These are phyloP conservation scores for Phaethornis superciliosus DNA, from an alignment of 2,113 vertebrate genomes.

Conservation along the genomic window DNA sequence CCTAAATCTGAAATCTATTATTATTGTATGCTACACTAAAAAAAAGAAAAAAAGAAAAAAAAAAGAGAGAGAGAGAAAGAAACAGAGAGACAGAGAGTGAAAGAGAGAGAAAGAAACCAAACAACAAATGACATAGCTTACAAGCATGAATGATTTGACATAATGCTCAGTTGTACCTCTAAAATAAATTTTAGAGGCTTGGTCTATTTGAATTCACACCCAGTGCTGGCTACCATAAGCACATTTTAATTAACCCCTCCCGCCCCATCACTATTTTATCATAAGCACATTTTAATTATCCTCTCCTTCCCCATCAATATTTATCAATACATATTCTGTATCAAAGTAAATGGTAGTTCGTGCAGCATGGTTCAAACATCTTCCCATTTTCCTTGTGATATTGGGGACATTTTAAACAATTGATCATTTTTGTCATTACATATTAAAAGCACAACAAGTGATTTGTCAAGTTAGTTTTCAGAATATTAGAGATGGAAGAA, in stretches of 20 bases:
- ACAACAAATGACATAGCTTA: background rate
- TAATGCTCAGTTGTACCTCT: background rate
- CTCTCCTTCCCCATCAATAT: too few species aligned
- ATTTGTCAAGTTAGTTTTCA: background rate
- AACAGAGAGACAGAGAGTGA: too few species aligned
- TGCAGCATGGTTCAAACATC: background rate
- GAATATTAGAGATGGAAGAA: background rate
- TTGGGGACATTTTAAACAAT: background rate
- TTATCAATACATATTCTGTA: background rate
- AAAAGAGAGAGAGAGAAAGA: too few species aligned
- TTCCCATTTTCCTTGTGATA: background rate
- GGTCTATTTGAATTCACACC: background rate
- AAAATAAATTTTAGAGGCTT: background rate
- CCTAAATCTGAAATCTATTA: background rate
- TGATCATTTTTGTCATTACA: background rate
- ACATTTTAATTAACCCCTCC: background rate
- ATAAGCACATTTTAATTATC: background rate
- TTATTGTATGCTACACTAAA: background rate
- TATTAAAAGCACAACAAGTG: background rate
- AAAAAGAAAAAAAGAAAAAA: too few species aligned
- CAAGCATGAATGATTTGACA: background rate
- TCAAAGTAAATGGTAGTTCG: background rate
- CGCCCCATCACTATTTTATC: background rate
- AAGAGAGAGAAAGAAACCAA: too few species aligned
- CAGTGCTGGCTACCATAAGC: background rate